Percentiles rank a stretch among this genome's conserved stretches.
Conservation (phyloP, 2,113 vertebrate species). For the Hyperopisus bebe region DNA sequence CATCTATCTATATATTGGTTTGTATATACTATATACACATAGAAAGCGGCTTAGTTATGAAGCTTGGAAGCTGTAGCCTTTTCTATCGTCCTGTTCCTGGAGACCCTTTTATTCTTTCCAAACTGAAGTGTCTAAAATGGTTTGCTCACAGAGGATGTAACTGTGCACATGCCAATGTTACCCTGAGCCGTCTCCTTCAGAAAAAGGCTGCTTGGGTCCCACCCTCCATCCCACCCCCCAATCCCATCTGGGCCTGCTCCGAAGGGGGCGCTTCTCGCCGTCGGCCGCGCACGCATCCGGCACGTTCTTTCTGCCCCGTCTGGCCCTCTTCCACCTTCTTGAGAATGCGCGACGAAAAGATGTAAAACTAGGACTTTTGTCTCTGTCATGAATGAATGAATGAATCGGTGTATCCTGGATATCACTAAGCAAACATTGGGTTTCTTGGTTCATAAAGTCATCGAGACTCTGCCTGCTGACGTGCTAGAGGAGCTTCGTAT, state of each 20-base stretch:
- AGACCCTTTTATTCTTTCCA: constrained; percentile 70
- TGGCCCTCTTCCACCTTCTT: constrained; percentile 3
- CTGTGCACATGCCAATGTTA: constrained; percentile 85
- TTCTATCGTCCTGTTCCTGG: constrained; percentile 44
- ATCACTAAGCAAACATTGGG: constrained; percentile 41
- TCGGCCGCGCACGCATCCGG: background rate
- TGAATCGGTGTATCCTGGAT: constrained; percentile 33
- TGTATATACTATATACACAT: constrained; percentile 68
- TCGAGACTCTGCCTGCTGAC: constrained; percentile 82
- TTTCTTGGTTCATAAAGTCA: constrained; percentile 56
- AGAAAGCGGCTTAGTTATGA: constrained; percentile 51
- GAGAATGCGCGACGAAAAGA: constrained; percentile 24
- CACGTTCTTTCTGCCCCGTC: constrained; percentile 11
- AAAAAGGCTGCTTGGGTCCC: constrained; percentile 64
- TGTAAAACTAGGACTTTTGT: constrained; percentile 32
- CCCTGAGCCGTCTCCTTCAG: constrained; percentile 69
- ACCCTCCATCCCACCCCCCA: background rate
- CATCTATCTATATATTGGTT: constrained; percentile 69
- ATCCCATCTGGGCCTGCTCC: background rate
- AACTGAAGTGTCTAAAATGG: constrained; percentile 71
- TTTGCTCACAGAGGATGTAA: constrained; percentile 74
- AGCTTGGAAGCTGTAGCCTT: constrained; percentile 62
- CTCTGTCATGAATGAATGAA: constrained; percentile 29
- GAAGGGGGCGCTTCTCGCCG: background rate
- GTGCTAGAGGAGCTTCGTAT: constrained; percentile 80